These are phyloP conservation scores for Hyposmocoma kahamanoa DNA, from an alignment of 1,140 invertebrate genomes.

Conservation along the genomic window DNA sequence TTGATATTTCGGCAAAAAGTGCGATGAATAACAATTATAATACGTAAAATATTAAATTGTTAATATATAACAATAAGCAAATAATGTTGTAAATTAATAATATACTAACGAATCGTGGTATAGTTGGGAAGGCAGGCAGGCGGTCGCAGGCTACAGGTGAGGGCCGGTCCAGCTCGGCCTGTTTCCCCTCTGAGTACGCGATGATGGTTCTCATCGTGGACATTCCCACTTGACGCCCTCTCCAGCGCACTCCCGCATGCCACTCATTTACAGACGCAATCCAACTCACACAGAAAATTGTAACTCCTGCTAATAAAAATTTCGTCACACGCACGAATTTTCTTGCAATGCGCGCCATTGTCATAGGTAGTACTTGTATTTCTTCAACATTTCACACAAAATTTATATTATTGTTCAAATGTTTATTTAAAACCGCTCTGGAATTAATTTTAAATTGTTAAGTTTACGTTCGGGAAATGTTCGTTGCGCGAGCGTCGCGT, in stretches of 20 bases:
- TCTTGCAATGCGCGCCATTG: constrained; percentile 25
- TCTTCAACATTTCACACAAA: no score
- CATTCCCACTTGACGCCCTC: constrained; percentile 5
- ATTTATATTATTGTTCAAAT: no score
- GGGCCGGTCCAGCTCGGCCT: constrained; percentile 53
- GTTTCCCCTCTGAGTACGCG: constrained; percentile 57
- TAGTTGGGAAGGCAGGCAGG: constrained; percentile 42
- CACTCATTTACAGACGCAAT: constrained; percentile 51
- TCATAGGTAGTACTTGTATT: constrained; percentile 12
- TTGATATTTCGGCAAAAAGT: no score
- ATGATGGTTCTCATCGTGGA: constrained; percentile 62
- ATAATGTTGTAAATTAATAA: not conserved
- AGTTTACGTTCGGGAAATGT: constrained; percentile 10
- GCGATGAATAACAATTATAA: no score
- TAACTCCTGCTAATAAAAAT: constrained; percentile 48
- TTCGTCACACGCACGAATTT: constrained; percentile 49
- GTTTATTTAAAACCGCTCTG: no score
- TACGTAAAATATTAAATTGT: no score
- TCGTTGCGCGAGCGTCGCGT: not conserved
- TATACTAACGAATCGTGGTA: constrained; percentile 48
- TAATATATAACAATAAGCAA: no score
- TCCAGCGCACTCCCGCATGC: constrained; percentile 38
- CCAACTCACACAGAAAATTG: constrained; percentile 57
- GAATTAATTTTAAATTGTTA: no score
- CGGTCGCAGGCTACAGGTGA: constrained; percentile 47